Evolutionary conservation across 1,140 invertebrate genomes (phyloP).

Genomic region (Dufourea novaeangliae): DNA sequence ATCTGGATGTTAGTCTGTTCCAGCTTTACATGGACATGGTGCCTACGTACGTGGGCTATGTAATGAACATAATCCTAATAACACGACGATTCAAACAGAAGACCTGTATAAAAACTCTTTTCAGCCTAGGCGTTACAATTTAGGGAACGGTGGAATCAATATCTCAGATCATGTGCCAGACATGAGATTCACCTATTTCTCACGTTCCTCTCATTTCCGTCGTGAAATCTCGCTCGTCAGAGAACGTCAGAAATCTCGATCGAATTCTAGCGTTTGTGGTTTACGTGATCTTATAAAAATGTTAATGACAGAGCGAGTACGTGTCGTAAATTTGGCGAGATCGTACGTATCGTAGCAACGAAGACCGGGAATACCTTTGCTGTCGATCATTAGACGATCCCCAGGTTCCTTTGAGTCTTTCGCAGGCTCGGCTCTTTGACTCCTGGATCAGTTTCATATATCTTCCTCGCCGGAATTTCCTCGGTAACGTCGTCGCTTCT

Average conservation of each 20-base stretch:
- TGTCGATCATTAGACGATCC: constrained; percentile 36
- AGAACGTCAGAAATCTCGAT: constrained; percentile 63
- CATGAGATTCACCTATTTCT: no score
- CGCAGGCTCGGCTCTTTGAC: constrained; percentile 36
- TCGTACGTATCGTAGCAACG: not conserved
- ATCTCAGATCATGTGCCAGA: no score
- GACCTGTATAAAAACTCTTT: no score
- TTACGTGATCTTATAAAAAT: constrained; percentile 79
- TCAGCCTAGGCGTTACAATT: no score
- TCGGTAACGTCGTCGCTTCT: constrained; percentile 1
- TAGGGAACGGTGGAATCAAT: not conserved
- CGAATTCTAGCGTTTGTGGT: constrained; percentile 43
- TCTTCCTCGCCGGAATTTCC: not conserved
- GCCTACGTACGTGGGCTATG: not conserved
- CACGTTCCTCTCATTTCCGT: not conserved
- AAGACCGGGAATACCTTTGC: not conserved
- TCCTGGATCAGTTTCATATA: constrained; percentile 35
- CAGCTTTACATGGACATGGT: not conserved
- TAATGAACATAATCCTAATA: not conserved
- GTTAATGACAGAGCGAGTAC: constrained; percentile 68
- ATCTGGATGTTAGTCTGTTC: not conserved
- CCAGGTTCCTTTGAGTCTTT: constrained; percentile 59
- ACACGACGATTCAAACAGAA: no score
- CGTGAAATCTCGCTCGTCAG: constrained; percentile 61
- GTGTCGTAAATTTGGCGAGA: not conserved